phyloP scores from a whole-genome alignment of 2,888 invertebrate species.

The Teleiodes luculella region DNA sequence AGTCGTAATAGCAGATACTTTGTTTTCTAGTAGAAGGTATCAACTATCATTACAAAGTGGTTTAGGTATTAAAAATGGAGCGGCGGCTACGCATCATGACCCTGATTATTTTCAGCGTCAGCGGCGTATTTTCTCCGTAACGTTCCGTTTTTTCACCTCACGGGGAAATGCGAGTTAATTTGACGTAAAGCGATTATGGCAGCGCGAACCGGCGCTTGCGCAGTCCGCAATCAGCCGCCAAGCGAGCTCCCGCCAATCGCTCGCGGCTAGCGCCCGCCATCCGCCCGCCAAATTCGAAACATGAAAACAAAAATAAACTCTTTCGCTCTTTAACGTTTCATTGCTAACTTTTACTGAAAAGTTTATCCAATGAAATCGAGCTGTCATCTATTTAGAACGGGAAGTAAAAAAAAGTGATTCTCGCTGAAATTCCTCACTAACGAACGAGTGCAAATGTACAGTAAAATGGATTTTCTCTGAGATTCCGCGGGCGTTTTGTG shows the following conservation, averaged over 20 bases:
- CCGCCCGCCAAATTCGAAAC: conserved; percentile 32
- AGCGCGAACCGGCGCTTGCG: conserved; percentile 36
- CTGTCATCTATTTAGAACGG: conserved; percentile 25
- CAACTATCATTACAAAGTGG: conserved; percentile 14
- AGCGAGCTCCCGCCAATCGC: conserved; percentile 48
- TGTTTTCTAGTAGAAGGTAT: no score
- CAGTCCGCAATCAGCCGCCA: conserved; percentile 51
- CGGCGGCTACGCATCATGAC: conserved; percentile 46
- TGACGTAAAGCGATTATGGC: conserved; percentile 59
- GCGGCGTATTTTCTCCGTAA: conserved; percentile 62
- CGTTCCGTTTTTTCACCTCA: conserved; percentile 67
- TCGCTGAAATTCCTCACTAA: conserved; percentile 50
- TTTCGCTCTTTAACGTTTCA: conserved; percentile 36
- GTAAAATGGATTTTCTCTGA: conserved; percentile 55
- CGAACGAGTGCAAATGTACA: conserved; percentile 42
- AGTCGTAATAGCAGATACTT: no score
- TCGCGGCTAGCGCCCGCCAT: conserved; percentile 17
- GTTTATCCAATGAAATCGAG: conserved; percentile 52
- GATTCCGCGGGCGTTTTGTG: conserved; percentile 42
- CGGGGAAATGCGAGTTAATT: conserved; percentile 68
- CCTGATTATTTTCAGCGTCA: conserved; percentile 58
- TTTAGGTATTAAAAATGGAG: conserved; percentile 32
- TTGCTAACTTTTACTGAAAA: conserved; percentile 65
- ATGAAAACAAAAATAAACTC: conserved; percentile 20
- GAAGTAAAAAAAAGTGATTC: conserved; percentile 32